Evolutionary conservation across 2,797 vertebrate species (phyloP).

Genomic region (Phalanger gymnotis): DNA sequence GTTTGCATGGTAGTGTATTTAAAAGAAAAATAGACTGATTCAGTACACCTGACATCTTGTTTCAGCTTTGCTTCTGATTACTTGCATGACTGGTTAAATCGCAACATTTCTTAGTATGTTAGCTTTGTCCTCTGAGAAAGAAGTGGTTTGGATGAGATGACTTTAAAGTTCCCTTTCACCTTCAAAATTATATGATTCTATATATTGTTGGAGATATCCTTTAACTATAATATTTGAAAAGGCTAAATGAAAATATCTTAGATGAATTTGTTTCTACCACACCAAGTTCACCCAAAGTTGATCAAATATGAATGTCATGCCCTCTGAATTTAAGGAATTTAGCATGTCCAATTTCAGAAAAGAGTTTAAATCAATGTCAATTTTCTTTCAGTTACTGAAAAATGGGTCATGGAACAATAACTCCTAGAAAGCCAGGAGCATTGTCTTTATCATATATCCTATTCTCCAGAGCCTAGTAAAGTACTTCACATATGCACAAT

Average conservation of each 20-base stretch:
- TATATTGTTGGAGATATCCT: neutral
- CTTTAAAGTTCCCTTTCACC: neutral
- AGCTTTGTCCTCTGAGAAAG: neutral
- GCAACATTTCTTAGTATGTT: neutral
- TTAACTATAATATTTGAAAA: neutral
- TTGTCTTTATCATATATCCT: neutral
- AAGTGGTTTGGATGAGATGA: neutral
- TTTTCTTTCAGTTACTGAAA: neutral
- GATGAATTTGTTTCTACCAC: neutral
- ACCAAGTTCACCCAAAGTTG: neutral
- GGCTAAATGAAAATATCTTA: neutral
- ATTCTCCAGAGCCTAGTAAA: neutral
- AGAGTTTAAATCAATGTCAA: neutral
- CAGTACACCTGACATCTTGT: neutral
- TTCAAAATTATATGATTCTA: neutral
- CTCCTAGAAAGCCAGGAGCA: neutral
- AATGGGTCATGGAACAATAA: neutral
- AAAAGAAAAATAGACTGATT: neutral
- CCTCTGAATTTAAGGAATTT: neutral
- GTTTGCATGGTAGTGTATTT: neutral
- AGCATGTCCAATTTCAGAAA: neutral
- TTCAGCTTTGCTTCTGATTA: neutral
- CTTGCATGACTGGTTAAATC: neutral
- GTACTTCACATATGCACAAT: neutral
- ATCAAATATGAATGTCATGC: neutral